Base-by-base conservation (phyloP, 2,797 vertebrate genomes). In the Nyctalus aviator region DNA sequence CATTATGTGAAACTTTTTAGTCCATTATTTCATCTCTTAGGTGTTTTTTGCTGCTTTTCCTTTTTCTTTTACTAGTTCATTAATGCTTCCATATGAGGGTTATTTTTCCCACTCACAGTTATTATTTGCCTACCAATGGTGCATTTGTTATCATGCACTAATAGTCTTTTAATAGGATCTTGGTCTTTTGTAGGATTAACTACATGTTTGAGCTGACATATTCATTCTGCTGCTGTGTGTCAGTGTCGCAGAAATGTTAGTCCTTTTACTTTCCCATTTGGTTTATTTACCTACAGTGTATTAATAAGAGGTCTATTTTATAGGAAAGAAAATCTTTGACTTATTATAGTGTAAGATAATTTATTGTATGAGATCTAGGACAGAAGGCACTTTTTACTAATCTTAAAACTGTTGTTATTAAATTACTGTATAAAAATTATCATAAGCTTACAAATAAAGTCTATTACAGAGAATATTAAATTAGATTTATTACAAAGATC, bases 321-420 rank as follows among this genome's bases (percentile, higher is more conserved):
- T 35, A 69, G 11, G 15, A 90, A 88, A 27, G 35, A n/a, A 88
- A 32, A 6, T 69, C 27, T 92, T 84, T 84, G 17, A 50, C 3
- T 62, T 89, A 66, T 27, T 37, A 46, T 53, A 89, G 23, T 50
- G 20, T 53, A 73, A 25, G 8, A 59, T 25, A 82, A 76, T 88
- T 85, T 17, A 62, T 82, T 68, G 8, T 71, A 30, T 69, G 68
- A 32, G 15, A 89, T 25, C 76, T 84, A 23, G 8, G 13, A 44
- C 35, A 3, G 14, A 66, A 14, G 25, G 1, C 50, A 8, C 7
- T 23, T 79, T 84, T 84, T 69, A 37, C 30, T 32, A 62, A n/a
- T 64, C 88, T 81, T 25, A 73, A 88, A 88, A 72, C 6, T 11
- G 2, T n/a, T 90, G 20, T 71, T 82, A 84, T 89, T 86, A 71